phyloP scores from a whole-genome alignment of 2,113 vertebrate genomes.

The Miniopterus natalensis region DNA sequence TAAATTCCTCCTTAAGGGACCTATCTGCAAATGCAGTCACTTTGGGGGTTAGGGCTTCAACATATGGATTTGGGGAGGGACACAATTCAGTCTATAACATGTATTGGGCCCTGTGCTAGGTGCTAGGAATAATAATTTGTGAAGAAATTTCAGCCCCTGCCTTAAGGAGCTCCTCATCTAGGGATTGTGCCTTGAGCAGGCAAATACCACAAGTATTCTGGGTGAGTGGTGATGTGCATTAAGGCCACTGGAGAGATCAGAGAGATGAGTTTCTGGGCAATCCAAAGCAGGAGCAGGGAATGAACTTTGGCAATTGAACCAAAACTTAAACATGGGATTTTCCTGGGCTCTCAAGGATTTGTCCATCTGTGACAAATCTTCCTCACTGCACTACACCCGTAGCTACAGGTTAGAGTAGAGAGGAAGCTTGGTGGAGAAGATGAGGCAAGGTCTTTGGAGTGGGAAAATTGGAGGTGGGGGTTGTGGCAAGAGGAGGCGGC shows the following conservation, averaged over 20 bases:
- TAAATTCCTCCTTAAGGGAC: neutral
- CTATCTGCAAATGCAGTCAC: neutral
- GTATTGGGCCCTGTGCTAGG: neutral
- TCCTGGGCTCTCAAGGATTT: neutral
- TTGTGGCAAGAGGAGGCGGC: neutral
- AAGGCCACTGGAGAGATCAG: neutral
- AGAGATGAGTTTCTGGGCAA: neutral
- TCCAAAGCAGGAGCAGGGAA: neutral
- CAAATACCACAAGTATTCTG: neutral
- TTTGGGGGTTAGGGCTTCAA: neutral
- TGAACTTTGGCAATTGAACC: neutral
- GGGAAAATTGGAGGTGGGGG: neutral
- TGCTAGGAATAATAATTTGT: neutral
- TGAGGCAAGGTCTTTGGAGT: neutral
- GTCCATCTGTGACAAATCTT: neutral
- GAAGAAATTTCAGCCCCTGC: neutral
- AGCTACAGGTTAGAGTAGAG: neutral
- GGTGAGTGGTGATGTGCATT: neutral
- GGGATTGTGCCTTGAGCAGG: neutral
- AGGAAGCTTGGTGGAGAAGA: neutral
- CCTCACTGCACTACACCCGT: accelerated
- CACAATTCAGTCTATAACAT: neutral
- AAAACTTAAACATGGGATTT: neutral
- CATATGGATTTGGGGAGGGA: neutral
- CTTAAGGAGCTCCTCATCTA: neutral